These are phyloP conservation scores for Axea sp. DNA, from an alignment of 2,888 invertebrate species.

Conservation along the genomic window DNA sequence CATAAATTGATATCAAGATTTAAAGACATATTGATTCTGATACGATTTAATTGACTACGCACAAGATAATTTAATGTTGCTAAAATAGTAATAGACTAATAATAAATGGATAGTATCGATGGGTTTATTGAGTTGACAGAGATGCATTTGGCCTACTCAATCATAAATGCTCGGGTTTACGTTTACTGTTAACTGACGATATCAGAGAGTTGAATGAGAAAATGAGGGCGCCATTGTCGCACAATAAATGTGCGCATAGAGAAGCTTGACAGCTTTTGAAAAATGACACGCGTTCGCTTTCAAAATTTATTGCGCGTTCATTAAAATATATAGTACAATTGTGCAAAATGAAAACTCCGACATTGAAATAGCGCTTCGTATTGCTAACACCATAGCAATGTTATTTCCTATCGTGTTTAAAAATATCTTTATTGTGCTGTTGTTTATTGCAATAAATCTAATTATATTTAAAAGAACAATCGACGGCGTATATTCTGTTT, in stretches of 20 bases:
- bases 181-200: slow-evolving; percentile 64
- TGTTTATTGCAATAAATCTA: background rate
- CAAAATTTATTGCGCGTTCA: slow-evolving; percentile 53
- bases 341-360: slow-evolving; percentile 35
- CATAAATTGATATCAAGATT: slow-evolving; percentile 2
- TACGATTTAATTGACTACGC: slow-evolving; percentile 11
- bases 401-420: slow-evolving; percentile 4
- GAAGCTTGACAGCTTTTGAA: slow-evolving; percentile 52
- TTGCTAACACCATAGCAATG: background rate
- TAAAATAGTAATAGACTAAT: slow-evolving; percentile 36
- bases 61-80: slow-evolving; percentile 20
- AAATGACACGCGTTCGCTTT: slow-evolving; percentile 40
- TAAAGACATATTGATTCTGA: background rate
- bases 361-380: slow-evolving; percentile 2
- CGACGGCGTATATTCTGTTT: too few relatives aligned
- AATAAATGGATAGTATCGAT: slow-evolving; percentile 32
- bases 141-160: slow-evolving; percentile 64
- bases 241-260: slow-evolving; percentile 50
- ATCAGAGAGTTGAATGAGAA: slow-evolving; percentile 48
- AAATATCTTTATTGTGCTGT: slow-evolving; percentile 3
- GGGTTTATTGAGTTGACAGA: slow-evolving; percentile 60
- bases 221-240: slow-evolving; percentile 61
- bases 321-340: slow-evolving; percentile 46
- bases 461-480: slow-evolving; percentile 11
- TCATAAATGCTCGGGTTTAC: slow-evolving; percentile 64